Conservation (phyloP, 2,113 vertebrate species). For the Neomonachus schauinslandi region DNA sequence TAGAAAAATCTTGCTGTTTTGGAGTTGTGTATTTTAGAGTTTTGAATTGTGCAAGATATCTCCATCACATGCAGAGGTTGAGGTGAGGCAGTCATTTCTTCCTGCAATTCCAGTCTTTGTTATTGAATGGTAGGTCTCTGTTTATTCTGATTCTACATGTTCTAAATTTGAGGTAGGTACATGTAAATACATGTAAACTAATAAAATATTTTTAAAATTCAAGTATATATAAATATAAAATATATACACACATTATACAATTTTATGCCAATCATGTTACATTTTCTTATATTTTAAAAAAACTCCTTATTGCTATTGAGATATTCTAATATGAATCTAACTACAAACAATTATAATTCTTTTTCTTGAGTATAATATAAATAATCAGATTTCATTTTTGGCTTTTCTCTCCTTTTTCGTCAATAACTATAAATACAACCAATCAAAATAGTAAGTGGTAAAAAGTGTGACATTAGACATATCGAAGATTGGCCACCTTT, state of each 20-base stretch:
- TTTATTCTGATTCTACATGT: not conserved
- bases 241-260: not conserved
- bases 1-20: not conserved
- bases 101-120: not conserved
- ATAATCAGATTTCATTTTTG: not conserved
- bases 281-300: not conserved
- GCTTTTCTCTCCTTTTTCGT: not conserved
- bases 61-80: not conserved
- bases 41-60: not conserved
- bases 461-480: not conserved
- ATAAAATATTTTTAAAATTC: slow-evolving; percentile 8
- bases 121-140: not conserved
- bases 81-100: not conserved
- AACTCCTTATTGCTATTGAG: not conserved
- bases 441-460: not conserved
- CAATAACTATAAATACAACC: not conserved
- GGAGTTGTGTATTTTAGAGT: not conserved
- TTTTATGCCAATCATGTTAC: not conserved
- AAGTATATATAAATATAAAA: not conserved
- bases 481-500: not conserved
- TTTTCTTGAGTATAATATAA: not conserved
- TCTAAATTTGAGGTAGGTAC: not conserved
- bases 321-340: not conserved
- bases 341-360: not conserved
- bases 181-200: not conserved